These are phyloP conservation scores for Adelges cooleyi DNA, from an alignment of 1,140 invertebrate species.

Conservation along the genomic window DNA sequence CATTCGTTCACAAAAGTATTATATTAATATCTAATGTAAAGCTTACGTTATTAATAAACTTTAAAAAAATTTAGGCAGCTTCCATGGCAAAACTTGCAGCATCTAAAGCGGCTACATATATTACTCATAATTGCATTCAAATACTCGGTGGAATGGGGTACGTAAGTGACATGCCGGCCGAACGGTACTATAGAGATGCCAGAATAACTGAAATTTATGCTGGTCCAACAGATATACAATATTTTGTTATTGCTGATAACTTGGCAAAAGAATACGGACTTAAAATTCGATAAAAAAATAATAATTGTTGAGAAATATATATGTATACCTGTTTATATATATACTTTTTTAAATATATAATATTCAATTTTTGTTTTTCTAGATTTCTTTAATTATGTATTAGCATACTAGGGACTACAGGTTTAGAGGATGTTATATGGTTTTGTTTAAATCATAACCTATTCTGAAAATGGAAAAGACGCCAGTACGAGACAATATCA, in stretches of 20 bases:
- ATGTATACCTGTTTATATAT: no score
- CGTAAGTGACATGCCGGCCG: constrained; percentile 48
- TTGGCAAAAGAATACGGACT: constrained; percentile 34
- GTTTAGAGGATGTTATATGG: no score
- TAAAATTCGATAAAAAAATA: constrained; percentile 27
- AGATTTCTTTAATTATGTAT: no score
- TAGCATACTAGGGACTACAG: no score
- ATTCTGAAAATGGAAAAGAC: no score
- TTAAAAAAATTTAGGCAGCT: constrained; percentile 39
- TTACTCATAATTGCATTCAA: constrained; percentile 47
- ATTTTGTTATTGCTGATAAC: constrained; percentile 32
- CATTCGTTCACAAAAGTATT: constrained; percentile 46
- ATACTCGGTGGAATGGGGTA: constrained; percentile 48
- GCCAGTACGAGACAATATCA: no score
- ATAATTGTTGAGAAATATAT: no score
- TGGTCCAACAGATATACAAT: constrained; percentile 33
- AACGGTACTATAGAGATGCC: constrained; percentile 44
- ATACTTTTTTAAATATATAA: no score
- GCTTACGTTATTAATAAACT: not conserved
- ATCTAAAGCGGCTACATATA: constrained; percentile 50
- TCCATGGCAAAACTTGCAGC: constrained; percentile 52
- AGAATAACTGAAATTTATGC: constrained; percentile 39
- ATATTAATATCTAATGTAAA: no score
- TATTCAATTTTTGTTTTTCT: no score
- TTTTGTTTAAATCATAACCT: no score